Evolutionary conservation across 2,113 vertebrate species (phyloP).

Genomic region (Mustelus asterias): DNA sequence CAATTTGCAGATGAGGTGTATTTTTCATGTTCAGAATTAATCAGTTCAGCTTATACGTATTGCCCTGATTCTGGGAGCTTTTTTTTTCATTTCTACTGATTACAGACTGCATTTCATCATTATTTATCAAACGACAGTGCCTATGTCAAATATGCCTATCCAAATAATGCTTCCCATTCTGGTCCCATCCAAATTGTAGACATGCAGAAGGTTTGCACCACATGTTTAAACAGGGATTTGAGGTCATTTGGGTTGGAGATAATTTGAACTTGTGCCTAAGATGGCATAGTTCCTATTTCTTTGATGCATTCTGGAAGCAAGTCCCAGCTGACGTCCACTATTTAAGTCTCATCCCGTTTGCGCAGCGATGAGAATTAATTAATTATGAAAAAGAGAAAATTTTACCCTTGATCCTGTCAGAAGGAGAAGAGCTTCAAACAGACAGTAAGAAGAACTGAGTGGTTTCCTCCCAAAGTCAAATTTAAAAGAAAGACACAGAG

Average conservation of each 20-base stretch:
- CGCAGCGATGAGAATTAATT: neutral
- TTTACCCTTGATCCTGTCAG: neutral
- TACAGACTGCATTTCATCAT: neutral
- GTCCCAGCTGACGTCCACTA: neutral
- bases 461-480: neutral
- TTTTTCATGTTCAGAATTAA: slow-evolving; percentile 16
- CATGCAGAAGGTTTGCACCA: neutral
- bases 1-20: neutral
- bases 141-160: neutral
- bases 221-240: neutral
- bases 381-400: neutral
- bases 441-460: neutral
- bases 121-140: neutral
- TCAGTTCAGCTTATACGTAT: neutral
- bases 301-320: neutral
- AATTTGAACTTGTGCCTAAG: neutral
- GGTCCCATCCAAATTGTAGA: neutral
- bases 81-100: neutral
- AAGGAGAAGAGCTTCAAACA: neutral
- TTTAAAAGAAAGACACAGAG: neutral
- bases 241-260: neutral
- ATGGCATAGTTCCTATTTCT: neutral
- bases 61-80: neutral
- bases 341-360: neutral
- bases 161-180: neutral